Base-by-base conservation (phyloP, 2,888 invertebrate genomes). In the Chaitophorus viminalis region DNA sequence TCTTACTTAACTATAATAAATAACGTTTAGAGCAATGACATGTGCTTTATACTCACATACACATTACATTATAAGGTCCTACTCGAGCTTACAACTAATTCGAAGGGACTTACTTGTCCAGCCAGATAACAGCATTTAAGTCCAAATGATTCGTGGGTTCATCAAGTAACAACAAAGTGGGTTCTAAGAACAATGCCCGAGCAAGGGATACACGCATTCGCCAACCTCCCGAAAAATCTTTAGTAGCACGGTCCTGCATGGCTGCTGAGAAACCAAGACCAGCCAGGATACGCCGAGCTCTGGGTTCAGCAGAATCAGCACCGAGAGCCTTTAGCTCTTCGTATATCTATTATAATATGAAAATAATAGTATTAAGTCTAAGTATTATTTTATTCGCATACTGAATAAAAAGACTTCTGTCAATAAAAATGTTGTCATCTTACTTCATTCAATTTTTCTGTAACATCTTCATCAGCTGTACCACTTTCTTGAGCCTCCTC, bases 121-220 rank as follows among this genome's bases (percentile, higher is more conserved):
- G 93, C 99, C 99, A 99, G 93, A 99, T 99, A 82, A 99, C 99
- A 90, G 99, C 99, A 91, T 99, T 99, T 89, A 99, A 93, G 93
- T 91, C 90, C 36, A 90, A 89, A 91, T 94, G 94, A 91, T 94
- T 94, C 14, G 94, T 94, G 54, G 94, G 94, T 92, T 94, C 94
- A 91, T 94, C 94, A 81, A 94, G 91, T 91, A 94, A 91, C 70
- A 94, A 91, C 31, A 94, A 91, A 0, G 94, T 95, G 0, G 94
- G 94, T 90, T 94, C 94, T 81, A 94, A 91, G 91, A 94, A 94
- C 72, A 94, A 91, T n/a, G 94, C 94, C 90, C 94, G 91, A 1
- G 94, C 94, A 39, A 94, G 91, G 0, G 94, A 94, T n/a, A 94
- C 94, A 90, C 94, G 92, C 94, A 94, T 94, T 89, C 94, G 91